Evolutionary conservation across 2,797 vertebrate species (phyloP).

Genomic region (Sarcophilus harrisii): DNA sequence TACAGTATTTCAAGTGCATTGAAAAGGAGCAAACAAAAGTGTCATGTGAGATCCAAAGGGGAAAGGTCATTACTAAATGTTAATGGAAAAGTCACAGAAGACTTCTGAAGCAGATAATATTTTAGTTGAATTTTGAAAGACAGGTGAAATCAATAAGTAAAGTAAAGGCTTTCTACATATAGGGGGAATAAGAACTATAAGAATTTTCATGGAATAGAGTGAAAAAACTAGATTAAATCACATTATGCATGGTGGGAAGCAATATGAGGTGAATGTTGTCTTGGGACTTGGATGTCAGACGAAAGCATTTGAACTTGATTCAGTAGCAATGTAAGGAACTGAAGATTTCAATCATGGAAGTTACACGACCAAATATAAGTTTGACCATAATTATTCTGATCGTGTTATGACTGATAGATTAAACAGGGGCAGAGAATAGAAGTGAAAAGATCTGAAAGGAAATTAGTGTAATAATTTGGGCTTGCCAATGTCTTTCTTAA

Average conservation of each 20-base stretch:
- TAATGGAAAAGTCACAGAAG: not conserved
- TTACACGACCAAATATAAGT: not conserved
- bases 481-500: not conserved
- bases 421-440: not conserved
- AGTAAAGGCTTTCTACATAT: not conserved
- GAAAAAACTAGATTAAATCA: not conserved
- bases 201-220: not conserved
- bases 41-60: not conserved
- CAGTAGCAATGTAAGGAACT: not conserved
- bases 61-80: conserved; percentile 24
- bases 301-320: not conserved
- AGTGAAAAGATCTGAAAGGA: not conserved
- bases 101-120: not conserved
- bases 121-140: not conserved
- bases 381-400: not conserved
- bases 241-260: not conserved
- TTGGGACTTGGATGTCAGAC: not conserved
- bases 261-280: not conserved
- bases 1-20: conserved; percentile 13
- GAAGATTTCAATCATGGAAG: too few species aligned
- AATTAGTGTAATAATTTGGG: not conserved
- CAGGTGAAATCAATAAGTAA: not conserved
- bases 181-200: not conserved
- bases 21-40: not conserved
- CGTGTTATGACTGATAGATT: not conserved